phyloP scores from a whole-genome alignment of 2,888 invertebrate species.

The Drosophila nigricruria region DNA sequence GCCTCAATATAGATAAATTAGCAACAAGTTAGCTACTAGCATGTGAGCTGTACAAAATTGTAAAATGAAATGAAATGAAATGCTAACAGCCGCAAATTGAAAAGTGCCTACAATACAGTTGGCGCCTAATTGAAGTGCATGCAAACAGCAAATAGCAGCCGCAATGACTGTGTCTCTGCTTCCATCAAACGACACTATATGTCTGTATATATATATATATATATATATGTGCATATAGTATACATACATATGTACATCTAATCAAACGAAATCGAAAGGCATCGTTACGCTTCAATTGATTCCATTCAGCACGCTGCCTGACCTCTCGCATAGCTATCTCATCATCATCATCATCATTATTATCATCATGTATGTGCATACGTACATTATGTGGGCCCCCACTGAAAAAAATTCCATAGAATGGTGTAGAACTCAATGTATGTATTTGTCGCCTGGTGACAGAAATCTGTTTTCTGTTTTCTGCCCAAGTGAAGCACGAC shows the following conservation, averaged over 20 bases:
- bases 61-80: conserved; percentile 11
- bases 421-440: not conserved
- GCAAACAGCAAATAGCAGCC: conserved; percentile 43
- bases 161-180: conserved; percentile 10
- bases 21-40: conserved; percentile 59
- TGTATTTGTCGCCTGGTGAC: conserved; percentile 58
- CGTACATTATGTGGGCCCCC: conserved; percentile 11
- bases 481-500: conserved; percentile 21
- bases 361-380: too few relatives aligned
- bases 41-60: conserved; percentile 32
- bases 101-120: conserved; percentile 62
- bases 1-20: conserved; percentile 74
- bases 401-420: conserved; percentile 20
- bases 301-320: conserved; percentile 48
- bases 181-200: conserved; percentile 18
- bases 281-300: conserved; percentile 59
- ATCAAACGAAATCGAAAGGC: conserved; percentile 69
- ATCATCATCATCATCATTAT: conserved; percentile 40
- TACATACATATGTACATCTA: conserved; percentile 19
- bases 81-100: conserved; percentile 57
- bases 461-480: conserved; percentile 44
- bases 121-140: conserved; percentile 76
- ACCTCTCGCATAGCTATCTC: conserved; percentile 46
- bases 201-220: not conserved
- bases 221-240: not conserved